These are phyloP conservation scores for Sycophila sp. DNA, from an alignment of 1,140 invertebrate genomes.

Conservation along the genomic window DNA sequence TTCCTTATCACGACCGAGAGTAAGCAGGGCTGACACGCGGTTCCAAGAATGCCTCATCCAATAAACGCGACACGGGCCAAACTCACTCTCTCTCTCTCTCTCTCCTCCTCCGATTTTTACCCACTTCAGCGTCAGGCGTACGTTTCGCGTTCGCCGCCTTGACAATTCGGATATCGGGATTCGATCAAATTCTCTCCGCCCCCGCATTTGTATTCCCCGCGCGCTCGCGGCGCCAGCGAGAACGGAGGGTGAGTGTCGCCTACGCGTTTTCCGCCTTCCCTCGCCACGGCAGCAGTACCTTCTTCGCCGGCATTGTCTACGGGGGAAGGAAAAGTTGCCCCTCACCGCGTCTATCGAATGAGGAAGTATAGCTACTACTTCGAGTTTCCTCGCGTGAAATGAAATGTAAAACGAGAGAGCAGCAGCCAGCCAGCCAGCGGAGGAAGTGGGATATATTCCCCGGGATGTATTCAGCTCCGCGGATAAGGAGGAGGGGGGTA, in stretches of 20 bases:
- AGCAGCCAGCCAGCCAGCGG: too few species aligned
- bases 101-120: neutral
- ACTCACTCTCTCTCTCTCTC: neutral
- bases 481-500: neutral
- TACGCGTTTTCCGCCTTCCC: neutral
- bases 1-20: too few species aligned
- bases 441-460: too few species aligned
- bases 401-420: conserved; percentile 33
- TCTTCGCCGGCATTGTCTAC: conserved; percentile 27
- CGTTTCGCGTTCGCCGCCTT: too few species aligned
- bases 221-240: neutral
- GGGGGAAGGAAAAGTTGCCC: neutral
- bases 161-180: conserved; percentile 13
- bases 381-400: conserved; percentile 19
- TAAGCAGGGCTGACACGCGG: too few species aligned
- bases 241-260: neutral
- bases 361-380: neutral
- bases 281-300: too few species aligned
- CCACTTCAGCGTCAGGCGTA: neutral
- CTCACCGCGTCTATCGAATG: neutral
- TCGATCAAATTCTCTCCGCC: conserved; percentile 25
- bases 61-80: neutral
- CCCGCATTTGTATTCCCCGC: conserved; percentile 21
- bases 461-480: too few species aligned
- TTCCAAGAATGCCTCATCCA: neutral